These are phyloP conservation scores for Cremastinae sp. DNA, from an alignment of 2,888 invertebrate species.

Conservation along the genomic window DNA sequence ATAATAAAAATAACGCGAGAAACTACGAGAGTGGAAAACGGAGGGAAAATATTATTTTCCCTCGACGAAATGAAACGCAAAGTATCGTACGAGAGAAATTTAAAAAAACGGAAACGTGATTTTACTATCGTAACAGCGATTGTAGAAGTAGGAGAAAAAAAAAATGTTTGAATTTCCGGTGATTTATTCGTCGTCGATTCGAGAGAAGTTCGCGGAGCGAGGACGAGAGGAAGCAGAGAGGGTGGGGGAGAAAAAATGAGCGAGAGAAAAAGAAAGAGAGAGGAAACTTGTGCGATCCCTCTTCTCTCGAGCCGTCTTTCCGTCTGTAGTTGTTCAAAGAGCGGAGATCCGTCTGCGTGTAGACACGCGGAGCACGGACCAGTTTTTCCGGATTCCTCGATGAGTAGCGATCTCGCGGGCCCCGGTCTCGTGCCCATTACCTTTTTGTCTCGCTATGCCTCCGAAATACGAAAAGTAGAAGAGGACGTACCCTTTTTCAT, in stretches of 20 bases:
- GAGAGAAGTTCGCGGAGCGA: constrained; percentile 7
- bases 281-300: constrained; percentile 1
- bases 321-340: constrained; percentile 23
- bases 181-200: constrained; percentile 23
- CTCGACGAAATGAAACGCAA: too few species aligned
- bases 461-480: neutral
- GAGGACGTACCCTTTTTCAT: too few species aligned
- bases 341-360: constrained; percentile 29
- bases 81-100: neutral
- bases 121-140: neutral
- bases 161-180: constrained; percentile 8
- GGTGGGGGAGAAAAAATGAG: neutral
- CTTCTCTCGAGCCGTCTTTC: constrained; percentile 15
- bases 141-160: neutral
- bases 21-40: too few species aligned
- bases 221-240: neutral
- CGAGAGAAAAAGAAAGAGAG: neutral
- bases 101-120: neutral
- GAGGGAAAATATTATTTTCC: too few species aligned
- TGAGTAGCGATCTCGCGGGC: constrained; percentile 32
- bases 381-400: constrained; percentile 61
- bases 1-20: too few species aligned
- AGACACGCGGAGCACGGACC: constrained; percentile 37
- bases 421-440: constrained; percentile 12
- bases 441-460: neutral